Evolutionary conservation across 2,113 vertebrate genomes (phyloP).

Genomic region (Carlito syrichta): DNA sequence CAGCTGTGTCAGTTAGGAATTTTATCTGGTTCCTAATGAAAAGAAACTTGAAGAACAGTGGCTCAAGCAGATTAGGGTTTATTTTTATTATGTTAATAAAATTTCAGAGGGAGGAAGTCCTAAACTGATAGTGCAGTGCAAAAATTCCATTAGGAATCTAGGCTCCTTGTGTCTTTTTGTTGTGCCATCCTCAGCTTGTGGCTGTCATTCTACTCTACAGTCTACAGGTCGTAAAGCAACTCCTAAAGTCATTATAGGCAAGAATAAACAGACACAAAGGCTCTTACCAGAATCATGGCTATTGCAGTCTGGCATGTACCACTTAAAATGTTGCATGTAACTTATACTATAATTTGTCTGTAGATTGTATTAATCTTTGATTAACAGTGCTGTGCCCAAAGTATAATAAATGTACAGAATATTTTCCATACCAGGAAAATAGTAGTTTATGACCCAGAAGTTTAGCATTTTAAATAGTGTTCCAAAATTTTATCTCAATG

Average conservation of each 20-base stretch:
- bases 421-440: slow-evolving; percentile 9
- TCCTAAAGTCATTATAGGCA: background rate
- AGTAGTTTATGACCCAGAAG: background rate
- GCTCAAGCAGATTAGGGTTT: slow-evolving; percentile 7
- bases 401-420: background rate
- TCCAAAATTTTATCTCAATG: slow-evolving; percentile 38
- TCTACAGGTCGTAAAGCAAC: background rate
- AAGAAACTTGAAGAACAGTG: slow-evolving; percentile 17
- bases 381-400: background rate
- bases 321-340: slow-evolving; percentile 12
- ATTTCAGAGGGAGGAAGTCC: background rate
- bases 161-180: slow-evolving; percentile 18
- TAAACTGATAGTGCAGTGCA: background rate
- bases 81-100: slow-evolving; percentile 39
- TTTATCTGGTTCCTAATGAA: slow-evolving; percentile 32
- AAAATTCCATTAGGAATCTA: background rate
- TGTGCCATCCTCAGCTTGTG: background rate
- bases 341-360: background rate
- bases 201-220: background rate
- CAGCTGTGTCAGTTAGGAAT: background rate
- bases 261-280: background rate
- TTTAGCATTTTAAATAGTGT: slow-evolving; percentile 37
- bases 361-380: slow-evolving; percentile 38
- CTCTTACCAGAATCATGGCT: background rate
- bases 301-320: background rate